Conservation (phyloP, 2,113 vertebrate species). For the Balaenoptera acutorostrata region DNA sequence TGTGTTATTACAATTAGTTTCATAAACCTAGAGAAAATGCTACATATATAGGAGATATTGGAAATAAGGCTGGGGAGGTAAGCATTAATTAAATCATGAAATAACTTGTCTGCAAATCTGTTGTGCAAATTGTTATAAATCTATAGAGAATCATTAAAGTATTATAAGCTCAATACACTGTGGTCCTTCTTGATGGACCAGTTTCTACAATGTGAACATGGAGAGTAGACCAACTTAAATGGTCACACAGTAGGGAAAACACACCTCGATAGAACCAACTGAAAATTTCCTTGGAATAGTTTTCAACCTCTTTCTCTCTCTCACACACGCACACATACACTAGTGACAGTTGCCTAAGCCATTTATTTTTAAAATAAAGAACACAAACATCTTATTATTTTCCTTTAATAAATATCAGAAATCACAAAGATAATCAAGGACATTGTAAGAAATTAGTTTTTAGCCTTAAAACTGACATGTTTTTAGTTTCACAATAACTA, state of each 20-base stretch:
- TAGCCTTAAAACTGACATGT: not conserved
- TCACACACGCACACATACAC: not conserved
- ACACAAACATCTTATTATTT: not conserved
- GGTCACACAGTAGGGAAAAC: not conserved
- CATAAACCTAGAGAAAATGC: not conserved
- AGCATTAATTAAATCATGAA: not conserved
- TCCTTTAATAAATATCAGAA: not conserved
- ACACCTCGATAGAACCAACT: not conserved
- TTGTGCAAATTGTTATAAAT: not conserved
- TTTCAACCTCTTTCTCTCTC: not conserved
- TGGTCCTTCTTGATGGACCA: not conserved
- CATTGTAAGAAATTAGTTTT: not conserved
- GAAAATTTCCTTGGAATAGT: not conserved
- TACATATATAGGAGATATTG: too few relatives aligned
- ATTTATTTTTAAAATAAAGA: not conserved
- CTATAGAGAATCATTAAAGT: not conserved
- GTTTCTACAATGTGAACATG: not conserved
- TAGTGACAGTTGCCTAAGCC: not conserved
- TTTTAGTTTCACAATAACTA: not conserved
- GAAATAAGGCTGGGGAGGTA: not conserved
- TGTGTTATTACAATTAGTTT: not conserved
- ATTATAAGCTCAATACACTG: not conserved
- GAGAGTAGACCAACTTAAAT: not conserved
- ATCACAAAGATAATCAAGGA: not conserved
- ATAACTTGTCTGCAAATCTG: not conserved